Base-by-base conservation (phyloP, 2,797 vertebrate genomes). In the Poeciliopsis presidionis region DNA sequence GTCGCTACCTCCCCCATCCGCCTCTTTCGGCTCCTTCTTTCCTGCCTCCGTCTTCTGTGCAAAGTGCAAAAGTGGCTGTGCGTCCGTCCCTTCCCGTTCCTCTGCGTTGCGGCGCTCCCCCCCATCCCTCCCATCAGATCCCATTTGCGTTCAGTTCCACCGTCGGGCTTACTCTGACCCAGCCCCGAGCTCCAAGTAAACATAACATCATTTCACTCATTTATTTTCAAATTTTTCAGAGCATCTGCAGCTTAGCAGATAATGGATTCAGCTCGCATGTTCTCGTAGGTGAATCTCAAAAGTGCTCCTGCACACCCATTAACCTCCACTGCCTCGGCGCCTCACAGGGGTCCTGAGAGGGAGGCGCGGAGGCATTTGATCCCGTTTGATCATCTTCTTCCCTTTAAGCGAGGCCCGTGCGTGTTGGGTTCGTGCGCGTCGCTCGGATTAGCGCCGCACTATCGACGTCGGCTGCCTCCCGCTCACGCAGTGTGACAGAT, bases 331-430 rank as follows among this genome's bases (percentile, higher is more conserved):
- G 84, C 87, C 84, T 90, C 75, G 45, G 78, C 6, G 53, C 76
- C 82, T 86, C 71, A 67, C 70, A 41, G 18, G 67, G 83, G 72
- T 88, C 85, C 90, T 86, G 75, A 30, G 90, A 89, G 88, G 88
- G 77, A 89, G 75, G 73, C 47, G 1, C 70, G 73, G 33, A 87
- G 41, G 75, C 55, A 71, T 91, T 86, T 90, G 85, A 90, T 91
- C 79, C 82, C 47, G 74, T 93, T 93, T 94, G 88, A 94, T 91
- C 87, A 55, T 88, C 75, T 67, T 72, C 84, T 84, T 84, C 73
- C 77, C 83, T 80, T 87, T 90, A 53, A 74, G 78, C 16, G 0
- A 51, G 28, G 84, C 2, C 13, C 25, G 36, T 5, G 25, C 7
- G 28, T 46, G 73, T 2, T 65, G 74, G 72, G 59, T 41, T 2